Conservation (phyloP, 2,797 vertebrate genomes). For the Nyctalus aviator region DNA sequence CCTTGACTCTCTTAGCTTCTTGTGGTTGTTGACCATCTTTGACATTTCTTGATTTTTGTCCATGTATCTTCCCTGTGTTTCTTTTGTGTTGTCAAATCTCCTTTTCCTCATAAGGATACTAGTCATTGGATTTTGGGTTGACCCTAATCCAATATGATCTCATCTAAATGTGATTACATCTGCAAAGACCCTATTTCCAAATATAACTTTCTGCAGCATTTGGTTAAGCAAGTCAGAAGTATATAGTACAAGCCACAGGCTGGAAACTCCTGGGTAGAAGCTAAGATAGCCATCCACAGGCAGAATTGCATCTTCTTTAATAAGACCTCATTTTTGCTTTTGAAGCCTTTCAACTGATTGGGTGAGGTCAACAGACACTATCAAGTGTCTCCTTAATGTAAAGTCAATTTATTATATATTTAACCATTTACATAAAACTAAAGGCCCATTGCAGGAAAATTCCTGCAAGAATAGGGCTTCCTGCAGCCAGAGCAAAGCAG, state of each 20-base stretch:
- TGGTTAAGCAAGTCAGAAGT: background rate
- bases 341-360: background rate
- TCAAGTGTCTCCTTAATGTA: background rate
- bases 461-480: no score
- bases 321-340: background rate
- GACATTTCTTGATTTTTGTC: background rate
- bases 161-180: background rate
- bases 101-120: background rate
- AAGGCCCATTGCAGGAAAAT: no score
- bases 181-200: background rate
- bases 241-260: background rate
- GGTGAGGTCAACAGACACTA: background rate
- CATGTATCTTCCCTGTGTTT: background rate
- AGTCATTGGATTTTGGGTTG: background rate
- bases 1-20: background rate
- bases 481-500: no score
- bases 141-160: background rate
- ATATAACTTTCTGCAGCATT: background rate
- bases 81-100: background rate
- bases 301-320: background rate
- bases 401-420: background rate
- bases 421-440: background rate
- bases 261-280: background rate
- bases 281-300: background rate
- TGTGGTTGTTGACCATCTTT: background rate